Base-by-base conservation (phyloP, 2,113 vertebrate genomes). In the Clarias macrocephalus region DNA sequence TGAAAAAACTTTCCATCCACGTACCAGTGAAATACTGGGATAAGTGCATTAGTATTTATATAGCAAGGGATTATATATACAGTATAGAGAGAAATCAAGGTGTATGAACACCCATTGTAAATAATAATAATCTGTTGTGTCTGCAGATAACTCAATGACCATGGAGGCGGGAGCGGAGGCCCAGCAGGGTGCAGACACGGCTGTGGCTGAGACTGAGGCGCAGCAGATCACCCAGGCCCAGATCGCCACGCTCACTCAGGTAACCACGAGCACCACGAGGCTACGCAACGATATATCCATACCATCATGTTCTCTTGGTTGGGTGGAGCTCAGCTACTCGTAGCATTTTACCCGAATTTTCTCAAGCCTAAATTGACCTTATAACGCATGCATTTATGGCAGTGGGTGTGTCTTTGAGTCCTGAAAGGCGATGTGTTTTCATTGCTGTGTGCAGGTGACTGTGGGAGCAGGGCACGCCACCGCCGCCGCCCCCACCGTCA, bases 111-210 rank as follows among this genome's bases (percentile, higher is more conserved):
- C 48, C 7, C 6, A 48, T 48, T 8, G 7, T 48, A 48, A 48
- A 48, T 48, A 48, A 48, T 37, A 37, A 37, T 70, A 9, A 80
- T 16, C 13, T 56, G 25, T 18, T 3, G 12, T 70, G 21, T 77
- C 9, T 88, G 30, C 95, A 98, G 97, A 94, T 96, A 92, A 97
- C 96, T 98, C 96, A 95, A 98, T 98, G 97, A 98, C 96, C 95
- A 99, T 99, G 98, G 98, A 99, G 96, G 97, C 96, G 94, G 97
- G 95, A 94, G 96, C 96, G 95, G 98, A 99, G 93, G 96, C 95
- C 93, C 98, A 99, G 95, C 97, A 97, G 96, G 96, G 97, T 95
- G 97, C 96, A 93, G 98, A 99, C 93, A 95, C 97, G 88, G 96
- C 96, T 92, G 96, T 98, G 92, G 96, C 97, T 89, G 97, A 99